Conservation (phyloP, 2,113 vertebrate species). For the Budorcas taxicolor region DNA sequence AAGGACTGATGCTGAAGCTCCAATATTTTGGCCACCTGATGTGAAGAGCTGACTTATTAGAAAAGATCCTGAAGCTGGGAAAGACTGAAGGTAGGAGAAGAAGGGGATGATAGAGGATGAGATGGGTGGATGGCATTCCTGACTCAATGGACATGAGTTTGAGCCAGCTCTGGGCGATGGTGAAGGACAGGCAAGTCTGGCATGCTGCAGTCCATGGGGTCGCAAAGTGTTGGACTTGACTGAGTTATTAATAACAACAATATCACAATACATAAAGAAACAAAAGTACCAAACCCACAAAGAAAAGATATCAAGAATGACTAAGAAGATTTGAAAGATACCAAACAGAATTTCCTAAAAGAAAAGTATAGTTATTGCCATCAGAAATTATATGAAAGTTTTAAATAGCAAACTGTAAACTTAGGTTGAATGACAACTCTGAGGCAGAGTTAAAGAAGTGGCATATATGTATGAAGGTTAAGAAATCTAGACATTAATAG, state of each 20-base stretch:
- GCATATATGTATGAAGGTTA: not conserved
- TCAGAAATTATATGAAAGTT: not conserved
- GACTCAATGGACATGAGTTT: not conserved
- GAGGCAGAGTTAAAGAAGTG: not conserved
- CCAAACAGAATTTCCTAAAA: not conserved
- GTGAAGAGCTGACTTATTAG: not conserved
- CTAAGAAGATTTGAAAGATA: not conserved
- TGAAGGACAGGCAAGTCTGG: not conserved
- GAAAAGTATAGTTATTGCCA: not conserved
- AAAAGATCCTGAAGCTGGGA: not conserved
- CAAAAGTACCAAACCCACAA: not conserved
- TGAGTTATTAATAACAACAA: not conserved
- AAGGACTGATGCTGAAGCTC: not conserved
- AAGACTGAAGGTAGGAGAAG: not conserved
- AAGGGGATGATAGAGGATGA: not conserved
- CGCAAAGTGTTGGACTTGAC: accelerated
- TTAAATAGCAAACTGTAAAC: not conserved
- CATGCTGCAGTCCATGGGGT: not conserved
- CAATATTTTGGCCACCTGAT: not conserved
- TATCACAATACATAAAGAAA: not conserved
- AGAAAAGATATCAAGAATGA: not conserved
- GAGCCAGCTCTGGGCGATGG: not conserved
- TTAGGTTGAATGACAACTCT: not conserved
- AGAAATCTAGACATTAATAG: not conserved
- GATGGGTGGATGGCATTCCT: not conserved